phyloP scores from a whole-genome alignment of 2,797 vertebrate genomes.

The Ibycter americanus region DNA sequence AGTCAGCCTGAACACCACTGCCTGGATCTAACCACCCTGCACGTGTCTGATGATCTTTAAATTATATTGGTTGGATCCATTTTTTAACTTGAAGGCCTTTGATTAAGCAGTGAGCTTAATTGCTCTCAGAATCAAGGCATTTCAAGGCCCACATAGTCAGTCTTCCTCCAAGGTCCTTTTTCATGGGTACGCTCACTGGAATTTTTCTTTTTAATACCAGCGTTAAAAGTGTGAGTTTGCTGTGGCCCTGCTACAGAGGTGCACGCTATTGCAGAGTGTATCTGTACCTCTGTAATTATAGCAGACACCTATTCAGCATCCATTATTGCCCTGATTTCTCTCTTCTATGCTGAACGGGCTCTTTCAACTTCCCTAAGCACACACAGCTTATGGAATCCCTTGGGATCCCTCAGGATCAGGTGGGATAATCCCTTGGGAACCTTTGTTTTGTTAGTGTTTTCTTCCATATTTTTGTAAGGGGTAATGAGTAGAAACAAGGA shows the following conservation, averaged over 20 bases:
- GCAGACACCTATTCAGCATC: not conserved
- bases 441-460: not conserved
- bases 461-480: not conserved
- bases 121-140: not conserved
- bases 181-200: not conserved
- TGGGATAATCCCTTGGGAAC: not conserved
- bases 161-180: not conserved
- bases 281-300: not conserved
- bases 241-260: not conserved
- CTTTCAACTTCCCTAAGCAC: not conserved
- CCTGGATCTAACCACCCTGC: not conserved
- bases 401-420: not conserved
- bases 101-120: not conserved
- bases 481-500: not conserved
- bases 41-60: not conserved
- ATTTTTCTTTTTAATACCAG: not conserved
- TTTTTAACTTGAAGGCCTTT: not conserved
- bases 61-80: not conserved
- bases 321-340: not conserved
- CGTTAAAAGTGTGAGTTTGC: not conserved
- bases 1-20: not conserved
- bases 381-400: not conserved
- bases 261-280: not conserved
- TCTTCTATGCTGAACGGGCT: not conserved
- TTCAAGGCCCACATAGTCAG: not conserved